phyloP scores from a whole-genome alignment of 1,140 invertebrate genomes.

The Drosophila nikananu region DNA sequence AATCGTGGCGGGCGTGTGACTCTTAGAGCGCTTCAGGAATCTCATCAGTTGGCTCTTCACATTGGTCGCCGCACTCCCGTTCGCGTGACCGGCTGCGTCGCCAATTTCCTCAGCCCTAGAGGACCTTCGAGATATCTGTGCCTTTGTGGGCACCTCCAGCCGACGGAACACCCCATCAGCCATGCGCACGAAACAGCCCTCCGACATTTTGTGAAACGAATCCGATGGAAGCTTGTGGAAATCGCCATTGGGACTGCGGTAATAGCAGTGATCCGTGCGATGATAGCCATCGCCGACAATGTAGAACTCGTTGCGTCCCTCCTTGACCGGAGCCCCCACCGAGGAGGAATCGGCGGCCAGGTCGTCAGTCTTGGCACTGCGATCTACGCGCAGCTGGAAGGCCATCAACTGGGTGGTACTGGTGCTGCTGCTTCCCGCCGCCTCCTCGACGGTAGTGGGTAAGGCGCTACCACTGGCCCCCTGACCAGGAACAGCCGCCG shows the following conservation, averaged over 20 bases:
- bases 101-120: slow-evolving; percentile 73
- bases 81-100: slow-evolving; percentile 21
- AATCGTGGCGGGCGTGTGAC: slow-evolving; percentile 87
- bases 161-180: slow-evolving; percentile 78
- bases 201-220: slow-evolving; percentile 84
- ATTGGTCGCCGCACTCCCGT: slow-evolving; percentile 78
- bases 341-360: slow-evolving; percentile 47
- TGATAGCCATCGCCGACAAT: slow-evolving; percentile 83
- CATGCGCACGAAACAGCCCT: slow-evolving; percentile 81
- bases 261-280: slow-evolving; percentile 83
- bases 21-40: slow-evolving; percentile 91
- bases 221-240: slow-evolving; percentile 82
- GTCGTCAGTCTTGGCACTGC: slow-evolving; percentile 57
- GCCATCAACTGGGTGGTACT: slow-evolving; percentile 64
- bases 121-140: slow-evolving; percentile 76
- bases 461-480: slow-evolving; percentile 18
- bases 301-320: slow-evolving; percentile 76
- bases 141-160: slow-evolving; percentile 62
- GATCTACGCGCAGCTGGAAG: slow-evolving; percentile 61
- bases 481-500: slow-evolving; percentile 16
- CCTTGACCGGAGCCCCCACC: slow-evolving; percentile 24
- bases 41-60: slow-evolving; percentile 90
- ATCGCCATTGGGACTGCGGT: slow-evolving; percentile 76
- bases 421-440: slow-evolving; percentile 31
- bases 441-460: slow-evolving; percentile 26